phyloP scores from a whole-genome alignment of 2,888 invertebrate genomes.

The Argyresthia goedartella region DNA sequence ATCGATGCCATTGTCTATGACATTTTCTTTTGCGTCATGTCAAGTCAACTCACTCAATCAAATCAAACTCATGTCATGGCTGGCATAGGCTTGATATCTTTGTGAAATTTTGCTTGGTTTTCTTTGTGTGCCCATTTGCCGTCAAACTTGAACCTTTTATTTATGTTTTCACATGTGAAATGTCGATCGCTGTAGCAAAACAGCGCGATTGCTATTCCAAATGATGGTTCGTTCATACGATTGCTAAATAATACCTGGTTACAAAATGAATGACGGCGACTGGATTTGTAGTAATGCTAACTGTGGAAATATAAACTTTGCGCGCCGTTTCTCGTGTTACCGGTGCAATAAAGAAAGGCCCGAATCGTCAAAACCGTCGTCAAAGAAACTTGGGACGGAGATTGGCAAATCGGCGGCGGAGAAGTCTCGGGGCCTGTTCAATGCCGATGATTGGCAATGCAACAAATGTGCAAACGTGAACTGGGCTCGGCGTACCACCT shows the following conservation, averaged over 20 bases:
- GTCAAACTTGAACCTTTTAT: slow-evolving; percentile 3
- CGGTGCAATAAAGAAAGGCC: slow-evolving; percentile 85
- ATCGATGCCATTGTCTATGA: slow-evolving; percentile 8
- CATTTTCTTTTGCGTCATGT: slow-evolving; percentile 25
- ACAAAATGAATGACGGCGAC: slow-evolving; percentile 72
- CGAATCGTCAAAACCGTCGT: slow-evolving; percentile 46
- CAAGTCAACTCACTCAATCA: too few species aligned
- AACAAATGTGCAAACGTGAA: slow-evolving; percentile 99
- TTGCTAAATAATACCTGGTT: too few species aligned
- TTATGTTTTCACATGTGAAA: slow-evolving; percentile 22
- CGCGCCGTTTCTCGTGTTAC: slow-evolving; percentile 90
- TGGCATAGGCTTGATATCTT: slow-evolving; percentile 55
- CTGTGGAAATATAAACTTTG: slow-evolving; percentile 96
- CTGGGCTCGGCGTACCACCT: slow-evolving; percentile 95
- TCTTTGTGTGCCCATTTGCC: slow-evolving; percentile 10
- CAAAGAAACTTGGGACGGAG: slow-evolving; percentile 93
- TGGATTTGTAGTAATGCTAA: slow-evolving; percentile 77
- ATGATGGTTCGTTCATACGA: too few species aligned
- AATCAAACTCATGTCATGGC: too few species aligned
- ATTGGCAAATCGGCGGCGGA: slow-evolving; percentile 99
- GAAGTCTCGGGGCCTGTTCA: slow-evolving; percentile 94
- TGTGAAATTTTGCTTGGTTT: slow-evolving; percentile 64
- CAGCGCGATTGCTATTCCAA: too few species aligned
- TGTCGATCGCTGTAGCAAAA: too few species aligned
- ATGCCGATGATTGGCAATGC: slow-evolving; percentile 99